phyloP scores from a whole-genome alignment of 2,113 vertebrate genomes.

The Chamaetylas fuelleborni region DNA sequence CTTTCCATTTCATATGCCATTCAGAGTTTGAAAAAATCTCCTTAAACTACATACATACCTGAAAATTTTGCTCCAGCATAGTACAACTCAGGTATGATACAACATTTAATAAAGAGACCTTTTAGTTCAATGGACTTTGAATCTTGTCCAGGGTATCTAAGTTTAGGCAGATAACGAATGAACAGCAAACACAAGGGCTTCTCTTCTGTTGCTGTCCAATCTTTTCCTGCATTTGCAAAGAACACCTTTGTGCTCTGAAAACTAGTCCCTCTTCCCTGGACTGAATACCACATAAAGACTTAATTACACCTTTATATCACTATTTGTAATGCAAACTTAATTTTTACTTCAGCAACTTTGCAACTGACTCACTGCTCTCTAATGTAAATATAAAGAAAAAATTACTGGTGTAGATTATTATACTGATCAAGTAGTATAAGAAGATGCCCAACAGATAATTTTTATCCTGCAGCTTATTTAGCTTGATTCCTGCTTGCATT shows the following conservation, averaged over 20 bases:
- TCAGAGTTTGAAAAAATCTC: neutral
- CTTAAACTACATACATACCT: neutral
- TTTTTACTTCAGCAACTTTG: neutral
- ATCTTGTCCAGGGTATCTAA: neutral
- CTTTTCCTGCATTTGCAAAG: neutral
- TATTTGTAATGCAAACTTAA: neutral
- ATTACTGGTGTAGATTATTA: neutral
- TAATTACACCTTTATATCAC: neutral
- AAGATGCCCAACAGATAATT: neutral
- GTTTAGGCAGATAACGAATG: neutral
- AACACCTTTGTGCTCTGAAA: neutral
- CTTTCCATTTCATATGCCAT: neutral
- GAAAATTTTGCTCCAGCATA: neutral
- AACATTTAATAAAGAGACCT: neutral
- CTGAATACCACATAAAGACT: neutral
- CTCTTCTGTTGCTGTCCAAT: neutral
- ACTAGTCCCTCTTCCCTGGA: neutral
- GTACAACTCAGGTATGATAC: neutral
- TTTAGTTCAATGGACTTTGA: slow-evolving; percentile 10
- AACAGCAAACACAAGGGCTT: neutral
- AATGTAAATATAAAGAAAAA: neutral
- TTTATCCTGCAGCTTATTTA: neutral
- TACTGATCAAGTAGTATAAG: neutral
- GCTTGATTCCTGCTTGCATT: neutral
- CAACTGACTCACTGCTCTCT: neutral